Conservation (phyloP, 2,888 invertebrate species). For the Vanessa cardui region DNA sequence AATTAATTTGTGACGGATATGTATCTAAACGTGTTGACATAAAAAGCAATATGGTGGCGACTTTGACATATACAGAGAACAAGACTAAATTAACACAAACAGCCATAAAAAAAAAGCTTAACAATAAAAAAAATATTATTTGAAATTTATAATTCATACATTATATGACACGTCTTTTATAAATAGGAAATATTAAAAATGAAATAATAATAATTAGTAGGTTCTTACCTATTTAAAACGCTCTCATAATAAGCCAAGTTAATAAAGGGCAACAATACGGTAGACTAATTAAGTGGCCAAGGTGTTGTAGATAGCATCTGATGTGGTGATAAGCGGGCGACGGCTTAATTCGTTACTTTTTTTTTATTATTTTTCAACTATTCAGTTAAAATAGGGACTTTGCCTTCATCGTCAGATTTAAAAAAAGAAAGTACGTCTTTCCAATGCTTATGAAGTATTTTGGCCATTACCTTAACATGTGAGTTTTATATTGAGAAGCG, state of each 20-base stretch:
- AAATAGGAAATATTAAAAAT: neutral
- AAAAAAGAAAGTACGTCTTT: too few relatives aligned
- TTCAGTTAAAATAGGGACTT: neutral
- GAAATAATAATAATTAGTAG: neutral
- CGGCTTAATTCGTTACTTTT: slow-evolving; percentile 22
- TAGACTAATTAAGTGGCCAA: slow-evolving; percentile 26
- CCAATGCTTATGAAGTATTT: too few relatives aligned
- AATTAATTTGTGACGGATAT: slow-evolving; percentile 24
- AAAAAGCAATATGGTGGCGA: slow-evolving; percentile 1
- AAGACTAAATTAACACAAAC: too few relatives aligned
- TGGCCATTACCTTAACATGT: too few relatives aligned
- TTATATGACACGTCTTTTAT: too few relatives aligned
- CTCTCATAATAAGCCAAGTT: slow-evolving; percentile 11
- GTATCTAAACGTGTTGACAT: slow-evolving; percentile 1
- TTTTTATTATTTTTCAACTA: slow-evolving; percentile 8
- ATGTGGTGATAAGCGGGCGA: slow-evolving; percentile 15
- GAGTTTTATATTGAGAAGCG: too few relatives aligned
- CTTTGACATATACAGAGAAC: slow-evolving; percentile 6
- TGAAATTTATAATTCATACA: too few relatives aligned
- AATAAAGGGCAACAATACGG: slow-evolving; percentile 20
- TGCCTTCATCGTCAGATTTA: too few relatives aligned
- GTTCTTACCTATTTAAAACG: neutral
- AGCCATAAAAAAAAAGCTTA: too few relatives aligned
- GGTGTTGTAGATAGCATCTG: slow-evolving; percentile 28
- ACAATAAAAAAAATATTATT: too few relatives aligned